These are phyloP conservation scores for Maccullochella peelii DNA, from an alignment of 2,113 vertebrate species.

Conservation along the genomic window DNA sequence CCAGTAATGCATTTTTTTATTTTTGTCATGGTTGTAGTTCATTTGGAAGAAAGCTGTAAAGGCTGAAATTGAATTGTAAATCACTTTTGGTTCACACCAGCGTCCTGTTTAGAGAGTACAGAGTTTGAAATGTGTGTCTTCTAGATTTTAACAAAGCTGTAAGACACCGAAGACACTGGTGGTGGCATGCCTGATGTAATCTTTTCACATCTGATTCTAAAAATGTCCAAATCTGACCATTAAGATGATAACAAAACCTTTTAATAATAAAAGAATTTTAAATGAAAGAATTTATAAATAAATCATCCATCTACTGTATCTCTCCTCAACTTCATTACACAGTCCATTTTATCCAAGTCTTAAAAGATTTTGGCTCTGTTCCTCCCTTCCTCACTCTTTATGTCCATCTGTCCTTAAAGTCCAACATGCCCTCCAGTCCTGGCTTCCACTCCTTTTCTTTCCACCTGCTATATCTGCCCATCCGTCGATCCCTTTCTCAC, in stretches of 20 bases:
- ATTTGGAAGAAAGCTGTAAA: neutral
- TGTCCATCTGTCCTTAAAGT: conserved; percentile 15
- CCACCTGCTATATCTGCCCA: neutral
- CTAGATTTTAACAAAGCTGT: neutral
- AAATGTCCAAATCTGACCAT: neutral
- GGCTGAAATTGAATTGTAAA: neutral
- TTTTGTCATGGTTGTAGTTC: neutral
- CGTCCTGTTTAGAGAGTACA: neutral
- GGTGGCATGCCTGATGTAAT: neutral
- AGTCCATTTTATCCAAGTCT: neutral
- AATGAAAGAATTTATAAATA: neutral
- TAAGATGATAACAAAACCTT: neutral
- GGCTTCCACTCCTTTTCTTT: neutral
- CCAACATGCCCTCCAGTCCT: neutral
- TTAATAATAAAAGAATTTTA: too few species aligned
- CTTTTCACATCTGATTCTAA: neutral
- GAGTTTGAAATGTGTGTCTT: neutral
- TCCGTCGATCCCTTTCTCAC: neutral
- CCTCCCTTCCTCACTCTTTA: neutral
- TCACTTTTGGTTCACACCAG: neutral
- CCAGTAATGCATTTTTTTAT: neutral
- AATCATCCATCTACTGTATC: neutral
- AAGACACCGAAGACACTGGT: too few species aligned
- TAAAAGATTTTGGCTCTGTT: neutral
- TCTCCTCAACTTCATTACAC: neutral